A percentile compares a stretch with the other conserved stretches of the same genome.
These are phyloP conservation scores for Theristicus caerulescens DNA, from an alignment of 2,113 vertebrate genomes.

Conservation along the genomic window DNA sequence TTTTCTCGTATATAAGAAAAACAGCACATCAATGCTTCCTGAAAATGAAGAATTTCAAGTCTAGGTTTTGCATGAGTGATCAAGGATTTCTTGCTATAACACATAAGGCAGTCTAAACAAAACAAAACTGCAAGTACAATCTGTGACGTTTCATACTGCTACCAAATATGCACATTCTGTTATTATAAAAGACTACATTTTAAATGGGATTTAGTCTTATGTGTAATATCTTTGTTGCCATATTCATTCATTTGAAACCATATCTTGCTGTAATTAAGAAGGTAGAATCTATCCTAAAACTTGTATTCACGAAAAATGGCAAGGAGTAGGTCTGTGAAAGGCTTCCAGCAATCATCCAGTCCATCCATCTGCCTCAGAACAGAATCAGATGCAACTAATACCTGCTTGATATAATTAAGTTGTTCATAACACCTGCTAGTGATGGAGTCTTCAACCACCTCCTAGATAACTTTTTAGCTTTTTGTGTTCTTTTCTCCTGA, in stretches of 20 bases:
- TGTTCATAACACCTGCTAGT: not conserved
- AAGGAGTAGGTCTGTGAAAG: not conserved
- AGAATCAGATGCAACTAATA: not conserved
- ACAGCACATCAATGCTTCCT: not conserved
- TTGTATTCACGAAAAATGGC: not conserved
- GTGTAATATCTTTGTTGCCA: not conserved
- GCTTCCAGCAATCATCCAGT: not conserved
- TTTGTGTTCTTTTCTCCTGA: not conserved
- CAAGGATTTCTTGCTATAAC: not conserved
- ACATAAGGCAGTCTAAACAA: not conserved
- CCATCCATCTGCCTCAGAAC: not conserved
- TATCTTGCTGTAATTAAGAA: not conserved
- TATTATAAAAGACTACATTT: not conserved
- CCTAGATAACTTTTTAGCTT: not conserved
- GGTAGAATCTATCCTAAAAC: not conserved
- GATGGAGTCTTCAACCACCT: not conserved
- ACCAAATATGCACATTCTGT: not conserved
- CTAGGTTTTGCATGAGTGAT: conserved; percentile 7
- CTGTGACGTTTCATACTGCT: not conserved
- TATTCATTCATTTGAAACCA: not conserved
- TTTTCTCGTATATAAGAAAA: conserved; percentile 13
- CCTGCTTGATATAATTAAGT: not conserved
- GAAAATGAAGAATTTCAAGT: conserved; percentile 6
- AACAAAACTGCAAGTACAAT: not conserved
- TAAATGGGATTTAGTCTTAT: not conserved